These are phyloP conservation scores for Caenorhabditis uteleia DNA, from an alignment of 2,888 invertebrate species.

Conservation along the genomic window DNA sequence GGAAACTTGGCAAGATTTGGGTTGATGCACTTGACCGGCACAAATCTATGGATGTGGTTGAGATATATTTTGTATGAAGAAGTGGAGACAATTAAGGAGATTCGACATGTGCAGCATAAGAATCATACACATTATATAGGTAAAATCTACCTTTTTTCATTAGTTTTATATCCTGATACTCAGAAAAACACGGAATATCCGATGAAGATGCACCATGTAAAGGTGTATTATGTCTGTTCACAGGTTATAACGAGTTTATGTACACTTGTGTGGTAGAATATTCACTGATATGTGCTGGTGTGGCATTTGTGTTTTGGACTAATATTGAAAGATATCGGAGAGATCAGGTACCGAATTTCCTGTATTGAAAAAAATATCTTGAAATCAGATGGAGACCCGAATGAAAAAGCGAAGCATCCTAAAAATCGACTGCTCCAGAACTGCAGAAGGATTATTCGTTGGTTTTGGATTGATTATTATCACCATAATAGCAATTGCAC, in stretches of 20 bases:
- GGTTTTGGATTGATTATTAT: slow-evolving; percentile 50
- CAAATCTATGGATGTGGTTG: slow-evolving; percentile 59
- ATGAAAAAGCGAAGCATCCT: slow-evolving; percentile 48
- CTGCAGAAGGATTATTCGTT: slow-evolving; percentile 52
- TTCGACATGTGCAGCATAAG: slow-evolving; percentile 22
- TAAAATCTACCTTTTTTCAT: too few species aligned
- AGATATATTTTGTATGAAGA: slow-evolving; percentile 57
- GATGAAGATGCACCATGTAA: slow-evolving; percentile 34
- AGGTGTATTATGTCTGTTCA: slow-evolving; percentile 52
- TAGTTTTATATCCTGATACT: too few species aligned
- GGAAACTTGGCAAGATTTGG: slow-evolving; percentile 52
- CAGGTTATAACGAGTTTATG: slow-evolving; percentile 57
- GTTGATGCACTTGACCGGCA: slow-evolving; percentile 54
- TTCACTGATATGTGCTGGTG: slow-evolving; percentile 55
- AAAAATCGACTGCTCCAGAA: slow-evolving; percentile 57
- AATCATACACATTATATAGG: not conserved
- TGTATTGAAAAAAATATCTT: not conserved
- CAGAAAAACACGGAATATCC: not conserved
- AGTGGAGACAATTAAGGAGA: slow-evolving; percentile 53
- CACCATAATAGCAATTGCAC: slow-evolving; percentile 46
- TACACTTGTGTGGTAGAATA: slow-evolving; percentile 60
- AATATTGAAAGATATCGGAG: slow-evolving; percentile 34
- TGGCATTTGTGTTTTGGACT: slow-evolving; percentile 57
- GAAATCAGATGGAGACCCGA: slow-evolving; percentile 23
- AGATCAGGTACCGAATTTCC: slow-evolving; percentile 4